Evolutionary conservation across 2,888 invertebrate species (phyloP).

Genomic region (Amphipyra tragopoginis): DNA sequence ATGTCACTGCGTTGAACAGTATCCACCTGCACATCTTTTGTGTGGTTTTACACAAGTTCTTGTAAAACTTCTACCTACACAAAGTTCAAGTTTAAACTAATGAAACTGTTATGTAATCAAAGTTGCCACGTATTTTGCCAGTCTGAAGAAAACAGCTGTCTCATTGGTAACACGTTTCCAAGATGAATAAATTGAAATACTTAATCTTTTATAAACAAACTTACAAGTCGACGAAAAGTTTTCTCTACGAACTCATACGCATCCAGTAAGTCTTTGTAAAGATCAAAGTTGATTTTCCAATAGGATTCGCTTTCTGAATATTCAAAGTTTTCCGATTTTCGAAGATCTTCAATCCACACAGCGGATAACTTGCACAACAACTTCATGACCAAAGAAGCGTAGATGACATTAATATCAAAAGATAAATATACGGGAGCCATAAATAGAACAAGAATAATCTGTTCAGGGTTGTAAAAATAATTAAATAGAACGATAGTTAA

Average conservation of each 20-base stretch:
- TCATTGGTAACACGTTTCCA: no score
- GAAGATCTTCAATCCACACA: constrained; percentile 19
- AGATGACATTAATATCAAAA: constrained; percentile 31
- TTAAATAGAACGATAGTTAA: neutral
- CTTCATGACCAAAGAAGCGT: constrained; percentile 10
- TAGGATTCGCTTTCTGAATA: neutral
- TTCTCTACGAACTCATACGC: constrained; percentile 15
- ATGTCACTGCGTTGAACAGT: no score
- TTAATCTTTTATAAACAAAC: no score
- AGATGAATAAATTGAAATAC: no score
- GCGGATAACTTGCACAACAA: constrained; percentile 8
- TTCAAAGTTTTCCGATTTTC: neutral
- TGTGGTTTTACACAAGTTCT: no score
- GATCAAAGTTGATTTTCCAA: constrained; percentile 19
- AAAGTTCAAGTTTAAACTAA: no score
- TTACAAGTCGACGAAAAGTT: no score
- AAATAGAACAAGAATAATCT: neutral
- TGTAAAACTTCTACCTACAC: no score
- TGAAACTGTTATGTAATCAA: no score
- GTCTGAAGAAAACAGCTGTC: no score
- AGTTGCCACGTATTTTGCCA: no score
- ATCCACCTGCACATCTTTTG: no score
- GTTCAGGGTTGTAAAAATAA: neutral
- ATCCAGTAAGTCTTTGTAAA: constrained; percentile 13
- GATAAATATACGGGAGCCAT: neutral